Percentiles rank a stretch among this genome's conserved stretches.
These are phyloP conservation scores for Palaemon carinicauda DNA, from an alignment of 1,140 invertebrate species.

Conservation along the genomic window DNA sequence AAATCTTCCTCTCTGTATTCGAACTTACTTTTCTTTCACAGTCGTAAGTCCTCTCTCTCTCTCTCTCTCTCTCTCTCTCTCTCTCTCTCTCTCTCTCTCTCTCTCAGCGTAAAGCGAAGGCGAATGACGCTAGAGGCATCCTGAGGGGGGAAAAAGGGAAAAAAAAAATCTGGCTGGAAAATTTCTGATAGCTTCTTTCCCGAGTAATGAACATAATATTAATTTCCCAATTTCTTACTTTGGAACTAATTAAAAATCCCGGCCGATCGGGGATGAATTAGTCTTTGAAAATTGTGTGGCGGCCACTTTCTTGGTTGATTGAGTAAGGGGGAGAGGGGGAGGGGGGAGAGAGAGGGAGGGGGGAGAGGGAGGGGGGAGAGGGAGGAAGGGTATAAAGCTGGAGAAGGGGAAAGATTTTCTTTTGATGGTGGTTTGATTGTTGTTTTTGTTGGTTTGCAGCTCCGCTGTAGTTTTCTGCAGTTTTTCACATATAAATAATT, in stretches of 20 bases:
- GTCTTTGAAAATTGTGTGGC: constrained; percentile 58
- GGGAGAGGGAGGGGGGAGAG: neutral
- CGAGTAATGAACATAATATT: constrained; percentile 59
- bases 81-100: neutral
- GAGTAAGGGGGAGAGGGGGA: constrained; percentile 24
- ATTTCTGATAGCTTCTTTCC: constrained; percentile 58
- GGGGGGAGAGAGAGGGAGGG: neutral
- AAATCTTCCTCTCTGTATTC: neutral
- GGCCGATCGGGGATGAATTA: constrained; percentile 55
- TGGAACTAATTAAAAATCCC: constrained; percentile 58
- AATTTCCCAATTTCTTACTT: constrained; percentile 55
- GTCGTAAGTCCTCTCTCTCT: neutral
- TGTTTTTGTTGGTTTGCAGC: neutral
- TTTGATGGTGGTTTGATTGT: neutral
- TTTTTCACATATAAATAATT: no score
- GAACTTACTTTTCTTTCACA: neutral
- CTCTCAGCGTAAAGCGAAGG: no score
- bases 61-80: constrained; percentile 3
- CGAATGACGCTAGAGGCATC: constrained; percentile 10
- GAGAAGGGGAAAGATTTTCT: neutral
- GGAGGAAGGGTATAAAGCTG: no score
- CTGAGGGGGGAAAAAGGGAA: neutral
- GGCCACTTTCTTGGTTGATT: constrained; percentile 55
- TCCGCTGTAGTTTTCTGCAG: no score
- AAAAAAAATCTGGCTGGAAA: constrained; percentile 40